Evolutionary conservation across 1,140 invertebrate species (phyloP), one percentile per base, ranked within the genome.

Genomic region (Radopholus similis): DNA sequence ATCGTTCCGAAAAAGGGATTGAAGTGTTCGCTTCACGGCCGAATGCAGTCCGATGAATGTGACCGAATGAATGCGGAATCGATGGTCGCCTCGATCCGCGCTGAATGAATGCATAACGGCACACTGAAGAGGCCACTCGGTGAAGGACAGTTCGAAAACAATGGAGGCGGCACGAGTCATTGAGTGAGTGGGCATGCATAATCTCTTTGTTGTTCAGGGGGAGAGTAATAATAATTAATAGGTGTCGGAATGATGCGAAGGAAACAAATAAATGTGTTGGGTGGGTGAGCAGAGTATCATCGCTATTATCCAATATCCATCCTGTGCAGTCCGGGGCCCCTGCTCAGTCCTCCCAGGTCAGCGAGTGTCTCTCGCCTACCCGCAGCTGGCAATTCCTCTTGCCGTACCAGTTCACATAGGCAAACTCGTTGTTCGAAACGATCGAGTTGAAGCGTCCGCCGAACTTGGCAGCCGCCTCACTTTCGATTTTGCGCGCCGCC

Each of bases 351-450:
- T 75, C 74, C 75, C 75, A 76, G 18, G 75, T 77, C 8, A 76
- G 37, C n/a, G 72, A 70, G 49, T 76, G 74, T 15, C 74, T 66
- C 15, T 76, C 59, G 28, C 62, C 62, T 32, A 77, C 75, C 26
- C 72, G 53, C 23, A 76, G 60, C 55, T 76, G 74, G 35, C 74
- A 76, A 54, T 76, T 76, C 30, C 74, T 38, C 35, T 76, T 76
- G 15, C 74, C 74, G 64, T 76, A 76, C 74, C 74, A 76, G 42
- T 76, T 76, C 28, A 76, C 74, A 47, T 77, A 76, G 2, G 74
- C 74, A 56, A 76, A 76, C 49, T 76, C 74, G 28, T 35, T 71
- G 51, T 77, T 75, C 2, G 75, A 77, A 4, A 76, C 75, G 26
- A 76, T 76, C 23, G 74, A 73, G 47, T 76, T 76, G 49, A 76